These are phyloP conservation scores for Chironomus tentans DNA, from an alignment of 2,888 invertebrate genomes.

Conservation along the genomic window DNA sequence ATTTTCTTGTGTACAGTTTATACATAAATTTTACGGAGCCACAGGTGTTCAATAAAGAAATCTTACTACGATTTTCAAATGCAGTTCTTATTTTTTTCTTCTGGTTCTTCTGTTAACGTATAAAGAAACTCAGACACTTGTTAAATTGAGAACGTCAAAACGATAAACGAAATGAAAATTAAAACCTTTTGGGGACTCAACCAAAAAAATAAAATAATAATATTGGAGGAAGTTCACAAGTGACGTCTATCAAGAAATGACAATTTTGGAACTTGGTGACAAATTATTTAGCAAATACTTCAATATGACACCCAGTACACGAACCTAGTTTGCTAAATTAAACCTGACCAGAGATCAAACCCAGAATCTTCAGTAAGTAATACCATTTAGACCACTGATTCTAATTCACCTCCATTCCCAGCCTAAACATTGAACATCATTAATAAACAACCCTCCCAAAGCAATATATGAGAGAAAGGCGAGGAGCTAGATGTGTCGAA, in stretches of 20 bases:
- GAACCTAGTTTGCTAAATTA: too few species aligned
- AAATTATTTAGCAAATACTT: too few species aligned
- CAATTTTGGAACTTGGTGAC: too few species aligned
- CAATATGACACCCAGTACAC: too few species aligned
- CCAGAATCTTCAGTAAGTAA: too few species aligned
- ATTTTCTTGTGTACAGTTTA: conserved; percentile 1
- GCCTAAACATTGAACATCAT: too few species aligned
- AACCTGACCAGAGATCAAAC: too few species aligned
- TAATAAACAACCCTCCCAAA: too few species aligned
- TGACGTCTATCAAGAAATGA: too few species aligned
- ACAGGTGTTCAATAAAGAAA: conserved; percentile 23
- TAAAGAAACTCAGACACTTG: conserved; percentile 15
- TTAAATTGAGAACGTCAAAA: conserved; percentile 18
- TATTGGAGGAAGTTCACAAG: background rate
- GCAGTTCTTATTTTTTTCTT: background rate
- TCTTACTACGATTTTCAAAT: background rate
- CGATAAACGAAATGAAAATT: background rate
- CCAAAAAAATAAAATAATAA: background rate
- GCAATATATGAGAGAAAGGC: background rate
- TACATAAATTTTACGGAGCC: conserved; percentile 7
- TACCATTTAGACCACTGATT: too few species aligned
- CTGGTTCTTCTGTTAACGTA: background rate
- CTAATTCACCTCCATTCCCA: too few species aligned
- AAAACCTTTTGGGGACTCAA: background rate
- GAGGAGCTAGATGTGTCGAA: conserved; percentile 8